phyloP scores from a whole-genome alignment of 2,888 invertebrate species.

The Apamea epomidion region DNA sequence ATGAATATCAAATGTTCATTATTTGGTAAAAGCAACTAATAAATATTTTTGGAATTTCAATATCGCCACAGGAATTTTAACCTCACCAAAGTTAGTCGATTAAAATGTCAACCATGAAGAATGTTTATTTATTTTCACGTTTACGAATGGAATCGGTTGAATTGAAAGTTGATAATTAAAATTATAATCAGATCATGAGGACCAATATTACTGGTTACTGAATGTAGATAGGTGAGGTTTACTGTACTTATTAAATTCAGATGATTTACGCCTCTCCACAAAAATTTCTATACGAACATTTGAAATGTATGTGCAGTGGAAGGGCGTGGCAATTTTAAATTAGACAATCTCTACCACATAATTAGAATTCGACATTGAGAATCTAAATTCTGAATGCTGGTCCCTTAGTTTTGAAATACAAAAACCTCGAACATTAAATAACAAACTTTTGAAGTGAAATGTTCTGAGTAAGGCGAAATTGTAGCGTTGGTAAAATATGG shows the following conservation, averaged over 20 bases:
- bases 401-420: neutral
- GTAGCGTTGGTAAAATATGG: conserved; percentile 39
- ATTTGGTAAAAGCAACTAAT: neutral
- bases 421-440: neutral
- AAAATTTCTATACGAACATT: neutral
- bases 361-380: neutral
- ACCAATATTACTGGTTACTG: neutral
- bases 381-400: neutral
- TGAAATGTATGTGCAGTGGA: neutral
- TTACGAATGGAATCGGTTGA: neutral
- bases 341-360: neutral
- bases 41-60: conserved; percentile 1
- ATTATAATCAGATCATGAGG: neutral
- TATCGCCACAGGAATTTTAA: neutral
- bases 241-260: neutral
- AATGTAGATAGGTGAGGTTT: neutral
- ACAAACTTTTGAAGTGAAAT: conserved; percentile 12
- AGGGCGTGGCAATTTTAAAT: neutral
- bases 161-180: neutral
- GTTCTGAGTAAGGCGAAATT: conserved; percentile 21
- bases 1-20: conserved; percentile 9
- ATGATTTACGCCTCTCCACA: neutral
- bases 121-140: neutral
- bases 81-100: conserved; percentile 9
- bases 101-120: conserved; percentile 1